Base-by-base conservation (phyloP, 2,888 invertebrate species). In the Chrysolina oricalcia region DNA sequence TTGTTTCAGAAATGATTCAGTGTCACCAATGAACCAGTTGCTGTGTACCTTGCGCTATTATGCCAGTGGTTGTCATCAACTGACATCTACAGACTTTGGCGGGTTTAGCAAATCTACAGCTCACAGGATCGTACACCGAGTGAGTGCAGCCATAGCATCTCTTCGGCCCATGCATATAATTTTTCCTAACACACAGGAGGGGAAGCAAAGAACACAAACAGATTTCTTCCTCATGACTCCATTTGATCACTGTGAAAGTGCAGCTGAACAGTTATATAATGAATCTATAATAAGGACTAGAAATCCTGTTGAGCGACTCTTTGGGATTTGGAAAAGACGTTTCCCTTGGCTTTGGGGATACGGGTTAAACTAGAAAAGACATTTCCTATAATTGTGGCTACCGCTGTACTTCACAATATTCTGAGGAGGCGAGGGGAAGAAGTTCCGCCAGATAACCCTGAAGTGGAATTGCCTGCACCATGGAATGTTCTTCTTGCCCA, bases 81-180 rank as follows among this genome's bases (percentile, higher is more conserved):
- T 59, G 59, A 59, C 59, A 19, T n/a, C 17, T 59, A 19, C 59
- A 19, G 59, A 59, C 19, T 59, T 59, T 59, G 59, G 59, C 2
- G 59, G 59, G 2, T 59, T 59, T 19, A 59, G 59, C 19, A 59
- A 59, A 59, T 19, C 59, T 59, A 59, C 59, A 21, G 59, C 59
- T 41, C 65, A 40, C 41, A 41, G 48, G 27, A 63, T 63, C n/a
- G 40, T 63, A 27, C 63, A 63, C 27, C 23, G 63, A 63, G 63
- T 63, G 23, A 67, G 67, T 67, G 50, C 67, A 48, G 50, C 67
- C 48, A 67, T 67, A 19, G 67, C 67, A 13, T 48, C 50, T 23
- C 50, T 67, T n/a, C 48, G 19, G 19, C 67, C 50, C 21, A n/a
- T 48, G 21, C 21, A 67, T 67, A 48, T 48, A 10, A 48, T 23